Conservation (phyloP, 2,113 vertebrate species). For the Marmota monax region DNA sequence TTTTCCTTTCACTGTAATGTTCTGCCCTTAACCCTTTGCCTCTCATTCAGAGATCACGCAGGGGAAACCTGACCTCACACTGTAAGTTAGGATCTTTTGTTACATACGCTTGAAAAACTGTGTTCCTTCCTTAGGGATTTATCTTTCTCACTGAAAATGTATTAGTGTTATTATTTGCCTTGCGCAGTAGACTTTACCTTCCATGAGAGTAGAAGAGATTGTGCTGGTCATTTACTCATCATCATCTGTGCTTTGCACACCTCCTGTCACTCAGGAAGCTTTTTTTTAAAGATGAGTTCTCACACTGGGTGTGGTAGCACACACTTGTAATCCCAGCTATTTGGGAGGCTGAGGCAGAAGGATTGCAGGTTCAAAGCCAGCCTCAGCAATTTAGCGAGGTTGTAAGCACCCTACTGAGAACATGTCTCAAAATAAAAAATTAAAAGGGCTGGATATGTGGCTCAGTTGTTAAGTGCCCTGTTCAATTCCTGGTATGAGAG, state of each 20-base stretch:
- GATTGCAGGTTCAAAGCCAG: too few species aligned
- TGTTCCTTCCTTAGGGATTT: neutral
- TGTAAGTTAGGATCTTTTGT: constrained; percentile 27
- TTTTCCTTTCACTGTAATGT: constrained; percentile 25
- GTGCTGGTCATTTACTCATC: neutral
- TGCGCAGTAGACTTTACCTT: neutral
- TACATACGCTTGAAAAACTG: constrained; percentile 12
- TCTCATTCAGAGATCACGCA: neutral
- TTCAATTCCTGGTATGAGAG: too few species aligned
- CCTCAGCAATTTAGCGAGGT: too few species aligned
- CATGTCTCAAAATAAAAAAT: too few species aligned
- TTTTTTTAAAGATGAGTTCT: neutral
- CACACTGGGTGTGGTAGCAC: too few species aligned
- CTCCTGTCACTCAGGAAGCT: neutral
- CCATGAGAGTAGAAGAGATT: neutral
- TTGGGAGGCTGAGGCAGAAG: too few species aligned
- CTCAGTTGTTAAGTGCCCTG: too few species aligned
- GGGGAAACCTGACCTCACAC: constrained; percentile 14
- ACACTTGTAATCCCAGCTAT: too few species aligned
- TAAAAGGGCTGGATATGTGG: too few species aligned
- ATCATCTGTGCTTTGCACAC: neutral
- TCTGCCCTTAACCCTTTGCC: constrained; percentile 30
- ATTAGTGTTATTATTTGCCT: neutral
- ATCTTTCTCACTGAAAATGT: constrained; percentile 31
- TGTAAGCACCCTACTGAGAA: too few species aligned